Percentiles rank a stretch among this genome's conserved stretches.
These are phyloP conservation scores for Dermolepida albohirtum DNA, from an alignment of 2,888 invertebrate genomes.

Conservation along the genomic window DNA sequence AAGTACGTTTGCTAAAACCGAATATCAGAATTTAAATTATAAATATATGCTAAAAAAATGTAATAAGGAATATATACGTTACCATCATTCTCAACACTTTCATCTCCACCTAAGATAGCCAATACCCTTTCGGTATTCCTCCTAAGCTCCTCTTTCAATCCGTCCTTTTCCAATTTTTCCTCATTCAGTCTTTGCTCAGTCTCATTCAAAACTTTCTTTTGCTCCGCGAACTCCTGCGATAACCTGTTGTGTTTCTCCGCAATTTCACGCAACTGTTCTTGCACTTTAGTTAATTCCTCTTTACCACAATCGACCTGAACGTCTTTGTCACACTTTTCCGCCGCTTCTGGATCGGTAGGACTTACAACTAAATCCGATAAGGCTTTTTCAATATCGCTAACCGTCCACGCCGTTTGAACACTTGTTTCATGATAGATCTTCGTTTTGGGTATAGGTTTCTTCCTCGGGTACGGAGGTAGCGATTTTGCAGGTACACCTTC, in stretches of 20 bases:
- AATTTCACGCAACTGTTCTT: slow-evolving; percentile 70
- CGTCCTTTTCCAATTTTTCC: slow-evolving; percentile 79
- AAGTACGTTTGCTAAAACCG: too few species aligned
- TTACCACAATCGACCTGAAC: slow-evolving; percentile 71
- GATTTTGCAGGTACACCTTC: slow-evolving; percentile 52
- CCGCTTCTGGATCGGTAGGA: slow-evolving; percentile 57
- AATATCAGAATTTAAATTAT: too few species aligned
- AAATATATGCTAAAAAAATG: background rate
- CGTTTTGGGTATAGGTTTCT: slow-evolving; percentile 67
- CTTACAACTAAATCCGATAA: slow-evolving; percentile 70
- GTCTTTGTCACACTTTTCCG: slow-evolving; percentile 57
- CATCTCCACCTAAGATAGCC: slow-evolving; percentile 69
- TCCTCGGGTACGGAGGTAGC: slow-evolving; percentile 67
- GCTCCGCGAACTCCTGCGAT: slow-evolving; percentile 63
- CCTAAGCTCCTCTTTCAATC: slow-evolving; percentile 79
- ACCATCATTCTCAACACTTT: slow-evolving; percentile 66
- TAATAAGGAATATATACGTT: slow-evolving; percentile 55
- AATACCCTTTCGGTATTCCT: slow-evolving; percentile 79
- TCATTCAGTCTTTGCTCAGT: slow-evolving; percentile 74
- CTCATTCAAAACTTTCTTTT: slow-evolving; percentile 66
- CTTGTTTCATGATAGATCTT: slow-evolving; percentile 85
- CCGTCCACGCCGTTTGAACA: slow-evolving; percentile 81
- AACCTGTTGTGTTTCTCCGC: slow-evolving; percentile 74
- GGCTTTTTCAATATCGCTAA: slow-evolving; percentile 78
- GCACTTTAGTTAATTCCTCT: slow-evolving; percentile 73